Evolutionary conservation across 2,888 invertebrate genomes (phyloP).

Genomic region (Paralinhomoeus sp.): DNA sequence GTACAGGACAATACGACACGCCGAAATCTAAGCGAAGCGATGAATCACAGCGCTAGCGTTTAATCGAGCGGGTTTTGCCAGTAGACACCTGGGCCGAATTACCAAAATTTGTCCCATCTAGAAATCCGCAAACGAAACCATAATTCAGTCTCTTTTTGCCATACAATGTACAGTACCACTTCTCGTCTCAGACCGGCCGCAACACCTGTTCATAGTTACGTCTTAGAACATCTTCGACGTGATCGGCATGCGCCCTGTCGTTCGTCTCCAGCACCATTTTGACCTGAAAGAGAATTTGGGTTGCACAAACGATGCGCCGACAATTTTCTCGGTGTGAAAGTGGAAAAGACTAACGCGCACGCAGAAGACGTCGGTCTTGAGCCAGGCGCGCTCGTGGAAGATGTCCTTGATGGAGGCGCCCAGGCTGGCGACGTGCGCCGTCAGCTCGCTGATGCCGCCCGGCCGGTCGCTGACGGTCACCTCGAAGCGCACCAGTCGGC

Average conservation of each 20-base stretch:
- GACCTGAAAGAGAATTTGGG: conserved; percentile 40
- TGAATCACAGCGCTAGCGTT: too few relatives aligned
- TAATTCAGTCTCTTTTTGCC: too few relatives aligned
- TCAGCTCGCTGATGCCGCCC: conserved; percentile 32
- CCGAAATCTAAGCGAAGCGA: too few relatives aligned
- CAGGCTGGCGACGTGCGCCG: conserved; percentile 27
- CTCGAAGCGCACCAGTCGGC: conserved; percentile 30
- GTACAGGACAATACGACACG: too few relatives aligned
- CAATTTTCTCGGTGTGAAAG: neutral
- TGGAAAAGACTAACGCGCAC: conserved; percentile 18
- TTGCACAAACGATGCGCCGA: neutral
- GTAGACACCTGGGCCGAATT: too few relatives aligned
- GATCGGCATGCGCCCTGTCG: conserved; percentile 49
- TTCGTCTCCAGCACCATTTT: conserved; percentile 71
- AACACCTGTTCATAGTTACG: conserved; percentile 36
- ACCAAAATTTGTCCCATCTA: too few relatives aligned
- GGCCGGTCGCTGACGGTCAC: conserved; percentile 32
- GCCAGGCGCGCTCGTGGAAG: conserved; percentile 82
- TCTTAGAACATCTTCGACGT: conserved; percentile 38
- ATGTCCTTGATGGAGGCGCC: conserved; percentile 60
- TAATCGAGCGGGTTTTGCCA: too few relatives aligned
- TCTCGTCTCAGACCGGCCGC: too few relatives aligned
- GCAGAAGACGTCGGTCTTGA: conserved; percentile 62
- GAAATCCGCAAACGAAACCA: too few relatives aligned
- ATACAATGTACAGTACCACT: too few relatives aligned